Evolutionary conservation across 2,888 invertebrate species (phyloP), one percentile per base, ranked within the genome.

Genomic region (Lithophane ornitopus): DNA sequence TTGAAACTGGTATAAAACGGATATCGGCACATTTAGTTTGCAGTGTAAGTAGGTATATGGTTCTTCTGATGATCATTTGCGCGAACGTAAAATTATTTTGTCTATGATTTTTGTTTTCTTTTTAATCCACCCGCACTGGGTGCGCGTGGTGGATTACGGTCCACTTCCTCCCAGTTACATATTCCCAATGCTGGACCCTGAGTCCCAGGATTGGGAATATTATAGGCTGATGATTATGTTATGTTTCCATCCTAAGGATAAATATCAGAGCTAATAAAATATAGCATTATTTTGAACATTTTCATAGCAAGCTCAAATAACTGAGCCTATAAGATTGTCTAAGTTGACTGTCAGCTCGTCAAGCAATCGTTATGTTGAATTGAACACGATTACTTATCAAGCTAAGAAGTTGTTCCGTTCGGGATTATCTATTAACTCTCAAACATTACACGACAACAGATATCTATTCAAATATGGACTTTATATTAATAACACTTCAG

Each of bases 221-320:
- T 65, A 65, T 4, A 46, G 8, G 28, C 19, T 59, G 14, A 26
- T 59, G 14, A 26, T 2, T 56, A 56, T 26, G 7, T 6, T 19
- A 6, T 65, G 12, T 46, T 19, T 46, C 0, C 12, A 63, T 44
- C 19, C 19, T 4, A 46, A 46, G 28, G 14, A 14, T 28, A 28
- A 46, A 65, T 8, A 26, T 26, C 22, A 26, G 19, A 26, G 46
- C 46, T 46, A 14, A 28, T 28, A 12, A 66, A 65, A 28, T 28
- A 65, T 14, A n/a, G n/a, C 34, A 54, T 34, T 56, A 16, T 34
- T 65, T 67, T 34, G 9, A n/a, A 66, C 28, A 67, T 34, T 56
- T 67, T n/a, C 1, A 19, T 56, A 86, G 74, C 88, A 88, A 84
- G 82, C 87, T 85, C 89, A 82, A 80, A 80, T 70, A 80, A 81